phyloP scores from a whole-genome alignment of 2,113 vertebrate genomes.

The Grammomys dolichurus region DNA sequence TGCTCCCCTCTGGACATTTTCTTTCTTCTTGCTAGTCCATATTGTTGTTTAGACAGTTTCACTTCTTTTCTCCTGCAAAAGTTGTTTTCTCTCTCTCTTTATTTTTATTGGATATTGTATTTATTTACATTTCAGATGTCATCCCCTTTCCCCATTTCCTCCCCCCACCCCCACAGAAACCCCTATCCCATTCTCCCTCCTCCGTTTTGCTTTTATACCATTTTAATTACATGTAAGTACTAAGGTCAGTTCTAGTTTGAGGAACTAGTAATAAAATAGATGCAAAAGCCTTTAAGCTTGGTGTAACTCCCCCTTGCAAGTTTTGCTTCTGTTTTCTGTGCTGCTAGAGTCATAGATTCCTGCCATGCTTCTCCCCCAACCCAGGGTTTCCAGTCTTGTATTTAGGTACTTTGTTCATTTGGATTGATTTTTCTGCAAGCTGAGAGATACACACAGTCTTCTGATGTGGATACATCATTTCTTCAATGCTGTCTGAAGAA shows the following conservation, averaged over 20 bases:
- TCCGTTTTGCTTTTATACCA: no score
- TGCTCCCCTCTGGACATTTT: not conserved
- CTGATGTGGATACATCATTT: not conserved
- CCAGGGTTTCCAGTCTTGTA: not conserved
- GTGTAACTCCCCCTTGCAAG: not conserved
- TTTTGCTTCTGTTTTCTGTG: not conserved
- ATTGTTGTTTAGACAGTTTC: not conserved
- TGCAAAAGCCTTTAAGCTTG: not conserved
- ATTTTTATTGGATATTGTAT: no score
- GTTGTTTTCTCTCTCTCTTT: not conserved
- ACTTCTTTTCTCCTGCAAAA: not conserved
- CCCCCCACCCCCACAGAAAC: no score
- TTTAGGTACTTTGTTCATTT: not conserved
- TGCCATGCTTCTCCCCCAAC: not conserved
- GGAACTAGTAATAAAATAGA: no score
- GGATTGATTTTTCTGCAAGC: not conserved
- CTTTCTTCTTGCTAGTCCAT: not conserved
- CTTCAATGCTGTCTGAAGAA: not conserved
- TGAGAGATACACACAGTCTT: not conserved
- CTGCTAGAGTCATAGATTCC: not conserved
- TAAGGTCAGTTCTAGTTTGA: no score
- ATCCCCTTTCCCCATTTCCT: no score
- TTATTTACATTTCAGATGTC: no score
- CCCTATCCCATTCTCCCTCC: no score
- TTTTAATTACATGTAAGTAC: no score